Conservation (phyloP, 2,888 invertebrate genomes). For the Steinernema carpocapsae region DNA sequence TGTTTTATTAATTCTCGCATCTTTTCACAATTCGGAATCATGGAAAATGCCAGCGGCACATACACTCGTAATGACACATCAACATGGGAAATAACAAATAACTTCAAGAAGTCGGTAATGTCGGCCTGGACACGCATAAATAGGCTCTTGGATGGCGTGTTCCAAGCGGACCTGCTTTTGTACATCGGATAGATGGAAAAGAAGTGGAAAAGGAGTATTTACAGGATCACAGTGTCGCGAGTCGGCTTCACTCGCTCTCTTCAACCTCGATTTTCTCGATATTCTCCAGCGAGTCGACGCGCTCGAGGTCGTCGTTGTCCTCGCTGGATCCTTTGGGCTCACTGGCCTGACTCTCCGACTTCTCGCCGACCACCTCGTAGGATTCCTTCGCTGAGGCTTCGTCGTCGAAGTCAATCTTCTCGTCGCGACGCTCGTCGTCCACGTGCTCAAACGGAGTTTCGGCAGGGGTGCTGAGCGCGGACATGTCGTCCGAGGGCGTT, state of each 20-base stretch:
- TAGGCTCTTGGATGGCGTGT: no score
- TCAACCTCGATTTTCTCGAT: slow-evolving; percentile 4
- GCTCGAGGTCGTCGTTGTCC: slow-evolving; percentile 25
- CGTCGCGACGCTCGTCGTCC: slow-evolving; percentile 30
- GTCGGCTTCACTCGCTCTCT: slow-evolving; percentile 11
- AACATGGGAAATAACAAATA: neutral
- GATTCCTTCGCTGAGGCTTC: slow-evolving; percentile 14
- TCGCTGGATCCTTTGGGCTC: slow-evolving; percentile 8
- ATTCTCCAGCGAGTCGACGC: slow-evolving; percentile 27
- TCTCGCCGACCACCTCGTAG: slow-evolving; percentile 29
- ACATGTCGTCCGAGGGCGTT: slow-evolving; percentile 7
- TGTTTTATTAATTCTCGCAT: neutral
- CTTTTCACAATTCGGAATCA: neutral
- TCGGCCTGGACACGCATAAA: no score
- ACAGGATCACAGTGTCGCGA: neutral
- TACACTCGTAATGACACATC: slow-evolving; percentile 8
- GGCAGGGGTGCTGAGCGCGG: neutral
- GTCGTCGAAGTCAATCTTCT: slow-evolving; percentile 35
- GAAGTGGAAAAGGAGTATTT: neutral
- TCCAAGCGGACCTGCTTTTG: no score
- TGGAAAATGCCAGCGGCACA: slow-evolving; percentile 22
- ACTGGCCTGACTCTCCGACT: slow-evolving; percentile 18
- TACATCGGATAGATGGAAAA: no score
- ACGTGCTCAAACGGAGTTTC: slow-evolving; percentile 25
- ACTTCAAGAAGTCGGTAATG: no score